Conservation (phyloP, 2,888 invertebrate genomes). For the Eristalinus aeneus region DNA sequence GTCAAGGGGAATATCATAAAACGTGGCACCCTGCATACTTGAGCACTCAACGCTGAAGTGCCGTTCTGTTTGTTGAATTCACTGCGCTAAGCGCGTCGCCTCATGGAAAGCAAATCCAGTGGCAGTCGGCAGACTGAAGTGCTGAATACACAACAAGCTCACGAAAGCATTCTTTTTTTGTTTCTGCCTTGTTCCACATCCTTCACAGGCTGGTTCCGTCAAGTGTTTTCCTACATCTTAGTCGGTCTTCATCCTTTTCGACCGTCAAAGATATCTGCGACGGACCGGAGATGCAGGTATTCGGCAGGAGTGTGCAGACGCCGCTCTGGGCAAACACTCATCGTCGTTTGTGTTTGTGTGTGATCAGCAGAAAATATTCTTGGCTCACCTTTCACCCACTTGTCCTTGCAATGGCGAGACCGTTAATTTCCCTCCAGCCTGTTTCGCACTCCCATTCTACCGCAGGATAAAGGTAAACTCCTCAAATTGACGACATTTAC, state of each 20-base stretch:
- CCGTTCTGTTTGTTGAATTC: slow-evolving; percentile 16
- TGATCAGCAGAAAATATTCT: slow-evolving; percentile 27
- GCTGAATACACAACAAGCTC: slow-evolving; percentile 54
- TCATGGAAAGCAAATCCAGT: slow-evolving; percentile 52
- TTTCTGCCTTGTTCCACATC: not conserved
- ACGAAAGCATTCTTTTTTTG: slow-evolving; percentile 32
- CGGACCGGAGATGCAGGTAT: slow-evolving; percentile 21
- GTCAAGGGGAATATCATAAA: slow-evolving; percentile 15
- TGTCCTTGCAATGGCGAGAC: not conserved
- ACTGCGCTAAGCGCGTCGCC: slow-evolving; percentile 48
- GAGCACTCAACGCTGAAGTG: slow-evolving; percentile 28
- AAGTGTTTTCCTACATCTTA: slow-evolving; percentile 39
- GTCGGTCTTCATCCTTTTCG: not conserved
- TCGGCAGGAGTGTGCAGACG: slow-evolving; percentile 28
- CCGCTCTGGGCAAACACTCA: not conserved
- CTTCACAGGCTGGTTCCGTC: not conserved
- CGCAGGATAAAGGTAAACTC: slow-evolving; percentile 21
- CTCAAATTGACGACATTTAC: not conserved
- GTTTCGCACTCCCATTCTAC: not conserved
- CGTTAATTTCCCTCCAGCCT: not conserved
- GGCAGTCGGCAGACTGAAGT: slow-evolving; percentile 26
- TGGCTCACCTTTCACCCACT: not conserved
- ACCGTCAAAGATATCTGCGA: too few species aligned
- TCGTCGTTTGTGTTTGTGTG: not conserved
- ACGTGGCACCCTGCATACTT: slow-evolving; percentile 34